Evolutionary conservation across 1,140 invertebrate species (phyloP).

Genomic region (Reticulitermes speratus): DNA sequence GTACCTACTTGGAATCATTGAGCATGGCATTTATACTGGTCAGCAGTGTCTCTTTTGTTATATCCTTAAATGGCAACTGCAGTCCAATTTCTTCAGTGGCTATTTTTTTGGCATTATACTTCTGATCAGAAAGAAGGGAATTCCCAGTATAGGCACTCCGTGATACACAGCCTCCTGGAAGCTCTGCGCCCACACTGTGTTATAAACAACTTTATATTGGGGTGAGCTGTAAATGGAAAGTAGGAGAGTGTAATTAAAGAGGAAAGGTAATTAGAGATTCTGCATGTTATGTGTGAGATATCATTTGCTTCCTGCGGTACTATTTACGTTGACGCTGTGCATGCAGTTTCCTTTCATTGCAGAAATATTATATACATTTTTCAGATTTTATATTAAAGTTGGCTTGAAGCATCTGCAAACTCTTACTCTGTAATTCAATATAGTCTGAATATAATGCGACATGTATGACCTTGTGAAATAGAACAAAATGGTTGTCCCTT

Average conservation of each 20-base stretch:
- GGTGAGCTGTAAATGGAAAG: constrained; percentile 34
- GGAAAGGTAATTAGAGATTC: no score
- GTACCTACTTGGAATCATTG: not conserved
- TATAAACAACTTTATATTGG: constrained; percentile 41
- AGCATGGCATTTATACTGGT: not conserved
- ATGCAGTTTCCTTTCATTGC: no score
- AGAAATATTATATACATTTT: no score
- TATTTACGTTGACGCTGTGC: no score
- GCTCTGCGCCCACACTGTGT: constrained; percentile 49
- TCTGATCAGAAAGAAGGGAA: constrained; percentile 48
- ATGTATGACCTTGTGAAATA: no score
- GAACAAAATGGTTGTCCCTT: no score
- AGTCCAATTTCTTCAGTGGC: constrained; percentile 40
- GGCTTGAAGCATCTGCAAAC: no score
- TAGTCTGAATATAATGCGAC: no score
- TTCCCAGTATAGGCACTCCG: constrained; percentile 45
- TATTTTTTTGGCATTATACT: constrained; percentile 40
- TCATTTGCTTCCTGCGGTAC: no score
- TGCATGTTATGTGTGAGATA: no score
- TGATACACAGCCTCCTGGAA: constrained; percentile 45
- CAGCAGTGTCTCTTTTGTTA: not conserved
- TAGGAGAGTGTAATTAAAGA: not conserved
- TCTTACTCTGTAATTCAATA: no score
- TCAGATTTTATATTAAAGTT: no score
- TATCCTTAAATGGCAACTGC: not conserved